A percentile compares a stretch with the other conserved stretches of the same genome.
phyloP scores from a whole-genome alignment of 2,113 vertebrate species.

The Pluvialis apricaria region DNA sequence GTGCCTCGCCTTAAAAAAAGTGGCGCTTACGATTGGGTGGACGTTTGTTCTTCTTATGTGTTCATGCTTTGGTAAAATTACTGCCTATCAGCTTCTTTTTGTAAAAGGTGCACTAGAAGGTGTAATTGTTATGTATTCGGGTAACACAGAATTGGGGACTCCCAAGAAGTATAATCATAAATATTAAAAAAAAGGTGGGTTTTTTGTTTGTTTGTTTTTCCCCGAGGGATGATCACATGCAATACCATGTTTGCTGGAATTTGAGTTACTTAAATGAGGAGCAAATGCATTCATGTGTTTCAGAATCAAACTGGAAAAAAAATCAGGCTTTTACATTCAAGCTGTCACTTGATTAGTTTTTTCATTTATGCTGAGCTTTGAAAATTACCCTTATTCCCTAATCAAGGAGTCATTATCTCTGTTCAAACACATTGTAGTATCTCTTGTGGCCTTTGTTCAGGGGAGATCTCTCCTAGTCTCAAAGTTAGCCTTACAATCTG shows the following conservation, averaged over 20 bases:
- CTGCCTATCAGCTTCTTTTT: background rate
- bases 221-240: too few relatives aligned
- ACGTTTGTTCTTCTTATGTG: background rate
- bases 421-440: background rate
- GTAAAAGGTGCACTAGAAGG: fast-evolving
- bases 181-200: background rate
- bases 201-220: too few relatives aligned
- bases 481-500: background rate
- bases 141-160: background rate
- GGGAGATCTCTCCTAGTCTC: background rate
- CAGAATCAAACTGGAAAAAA: background rate
- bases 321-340: background rate
- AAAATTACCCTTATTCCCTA: background rate
- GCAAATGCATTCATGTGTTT: fast-evolving
- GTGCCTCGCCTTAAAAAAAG: background rate
- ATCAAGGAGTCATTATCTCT: background rate
- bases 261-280: background rate
- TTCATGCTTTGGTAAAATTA: background rate
- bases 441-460: background rate
- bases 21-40: fast-evolving
- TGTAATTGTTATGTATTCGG: background rate
- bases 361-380: background rate
- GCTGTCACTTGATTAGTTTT: background rate
- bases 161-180: background rate
- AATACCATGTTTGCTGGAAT: background rate